Percentiles rank a stretch among this genome's conserved stretches.
These are phyloP conservation scores for Oligia strigilis DNA, from an alignment of 2,888 invertebrate genomes.

Conservation along the genomic window DNA sequence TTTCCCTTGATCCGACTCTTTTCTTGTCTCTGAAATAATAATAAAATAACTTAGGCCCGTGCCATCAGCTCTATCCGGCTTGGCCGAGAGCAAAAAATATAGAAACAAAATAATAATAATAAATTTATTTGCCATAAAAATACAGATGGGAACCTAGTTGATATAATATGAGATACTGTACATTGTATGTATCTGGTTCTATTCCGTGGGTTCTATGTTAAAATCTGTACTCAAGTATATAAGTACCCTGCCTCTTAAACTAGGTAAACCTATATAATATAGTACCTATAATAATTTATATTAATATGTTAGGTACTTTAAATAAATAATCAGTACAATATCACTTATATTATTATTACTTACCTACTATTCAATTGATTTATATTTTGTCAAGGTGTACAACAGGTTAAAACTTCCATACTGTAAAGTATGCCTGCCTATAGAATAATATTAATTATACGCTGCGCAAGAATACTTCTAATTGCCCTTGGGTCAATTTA, in stretches of 20 bases:
- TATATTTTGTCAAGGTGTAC: constrained; percentile 48
- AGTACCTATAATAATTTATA: neutral
- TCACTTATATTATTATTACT: neutral
- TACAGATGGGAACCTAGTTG: too few relatives aligned
- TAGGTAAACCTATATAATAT: too few relatives aligned
- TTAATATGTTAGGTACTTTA: neutral
- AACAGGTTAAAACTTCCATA: neutral
- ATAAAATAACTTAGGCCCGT: too few relatives aligned
- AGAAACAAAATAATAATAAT: too few relatives aligned
- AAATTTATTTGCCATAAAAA: too few relatives aligned
- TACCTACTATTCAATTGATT: neutral
- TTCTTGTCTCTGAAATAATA: neutral
- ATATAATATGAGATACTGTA: too few relatives aligned
- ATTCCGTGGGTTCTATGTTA: too few relatives aligned
- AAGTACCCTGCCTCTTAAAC: too few relatives aligned
- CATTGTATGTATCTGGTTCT: too few relatives aligned
- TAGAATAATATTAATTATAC: constrained; percentile 41
- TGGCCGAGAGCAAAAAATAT: too few relatives aligned
- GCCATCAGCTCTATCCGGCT: too few relatives aligned
- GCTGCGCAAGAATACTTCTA: constrained; percentile 28
- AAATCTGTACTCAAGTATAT: too few relatives aligned
- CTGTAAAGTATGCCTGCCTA: constrained; percentile 22
- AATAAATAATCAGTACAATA: neutral
- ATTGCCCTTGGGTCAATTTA: constrained; percentile 36
- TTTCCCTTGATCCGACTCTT: neutral